Evolutionary conservation across 2,797 vertebrate species (phyloP), one percentile per base, ranked within the genome.

Genomic region (Darevskia nairensis): DNA sequence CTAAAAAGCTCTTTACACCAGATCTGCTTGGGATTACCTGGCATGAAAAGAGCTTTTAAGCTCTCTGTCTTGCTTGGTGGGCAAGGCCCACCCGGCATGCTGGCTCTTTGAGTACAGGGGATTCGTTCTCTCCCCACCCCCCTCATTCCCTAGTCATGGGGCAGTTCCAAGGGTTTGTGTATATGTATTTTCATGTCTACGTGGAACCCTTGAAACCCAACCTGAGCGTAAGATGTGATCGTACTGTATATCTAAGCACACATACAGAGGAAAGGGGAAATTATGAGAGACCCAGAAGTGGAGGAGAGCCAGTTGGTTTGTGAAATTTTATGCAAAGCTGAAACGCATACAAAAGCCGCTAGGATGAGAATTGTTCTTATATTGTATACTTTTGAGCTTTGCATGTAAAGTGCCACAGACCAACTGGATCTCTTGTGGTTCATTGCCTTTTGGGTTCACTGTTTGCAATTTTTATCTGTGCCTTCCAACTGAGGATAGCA

Each of bases 331-430:
- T 61, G 64, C n/a, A 71, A 84, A 88, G 75, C 81, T 41, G 25
- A 84, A 88, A 84, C 17, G 46, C 66, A 79, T 27, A 79, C 74
- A 83, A 35, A 55, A 66, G 29, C 27, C 21, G 17, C 66, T 32
- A 27, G 6, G 3, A 27, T 4, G 46, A 41, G 41, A 79, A 44
- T 3, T 6, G 10, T 75, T 50, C 59, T 50, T 32, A 44, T 75
- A 15, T 77, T 77, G 72, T 82, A 50, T 69, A 32, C 64, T 15
- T 71, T 78, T 71, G 59, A 59, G 64, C 74, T 88, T 84, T 88
- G 9, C 66, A 71, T 61, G 11, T 81, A 84, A 88, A 80, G 84
- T 84, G 35, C 72, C 87, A 72, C 64, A 84, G 75, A 46, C 69
- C 75, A 32, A 79, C 23, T 23, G 11, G 64, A 41, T 61, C 46